Percentiles rank a stretch among this genome's conserved stretches.
Conservation (phyloP, 2,797 vertebrate species). For the Pagetopsis macropterus region DNA sequence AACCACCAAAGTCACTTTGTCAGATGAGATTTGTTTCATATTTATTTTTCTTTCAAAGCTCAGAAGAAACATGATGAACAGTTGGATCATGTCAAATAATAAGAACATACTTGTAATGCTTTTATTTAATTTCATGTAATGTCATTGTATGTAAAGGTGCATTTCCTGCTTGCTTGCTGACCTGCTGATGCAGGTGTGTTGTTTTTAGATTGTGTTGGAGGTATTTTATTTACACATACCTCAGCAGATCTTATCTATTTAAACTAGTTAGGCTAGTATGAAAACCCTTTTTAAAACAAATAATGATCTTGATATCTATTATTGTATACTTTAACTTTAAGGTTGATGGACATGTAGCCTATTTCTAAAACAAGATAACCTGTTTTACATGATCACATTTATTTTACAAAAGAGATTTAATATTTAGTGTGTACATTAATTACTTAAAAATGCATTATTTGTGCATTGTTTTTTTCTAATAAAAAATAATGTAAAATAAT, state of each 20-base stretch:
- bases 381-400: neutral
- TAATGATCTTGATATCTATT: neutral
- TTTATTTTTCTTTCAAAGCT: conserved; percentile 27
- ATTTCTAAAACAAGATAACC: neutral
- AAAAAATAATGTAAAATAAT: neutral
- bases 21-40: conserved; percentile 16
- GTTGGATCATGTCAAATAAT: neutral
- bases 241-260: conserved; percentile 44
- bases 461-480: conserved; percentile 2
- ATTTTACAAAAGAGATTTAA: neutral
- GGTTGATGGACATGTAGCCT: neutral
- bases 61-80: conserved; percentile 18
- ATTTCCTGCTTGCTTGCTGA: conserved; percentile 30
- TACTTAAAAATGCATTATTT: conserved; percentile 14
- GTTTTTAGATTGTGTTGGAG: conserved; percentile 17
- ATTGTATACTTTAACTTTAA: conserved; percentile 30
- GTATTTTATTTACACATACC: conserved; percentile 39
- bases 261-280: conserved; percentile 34
- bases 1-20: conserved; percentile 28
- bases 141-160: neutral
- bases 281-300: conserved; percentile 2
- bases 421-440: neutral
- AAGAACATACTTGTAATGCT: neutral
- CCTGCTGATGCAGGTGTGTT: conserved; percentile 56
- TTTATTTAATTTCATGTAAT: neutral